Conservation (phyloP, 2,888 invertebrate genomes). For the Bombylius major region DNA sequence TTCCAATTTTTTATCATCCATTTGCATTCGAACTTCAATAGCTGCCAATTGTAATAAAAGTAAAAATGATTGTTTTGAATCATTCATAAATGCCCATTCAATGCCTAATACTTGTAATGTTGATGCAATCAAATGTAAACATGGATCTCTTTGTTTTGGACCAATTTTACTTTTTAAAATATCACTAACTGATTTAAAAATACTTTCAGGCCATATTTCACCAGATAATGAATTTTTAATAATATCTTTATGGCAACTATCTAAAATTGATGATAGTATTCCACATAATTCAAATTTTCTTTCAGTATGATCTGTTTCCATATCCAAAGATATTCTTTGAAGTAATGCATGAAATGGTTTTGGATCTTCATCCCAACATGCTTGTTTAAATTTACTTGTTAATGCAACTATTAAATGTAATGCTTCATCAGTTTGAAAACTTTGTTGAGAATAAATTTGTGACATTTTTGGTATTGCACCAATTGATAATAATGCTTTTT, state of each 20-base stretch:
- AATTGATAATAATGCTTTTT: constrained; percentile 62
- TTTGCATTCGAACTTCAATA: constrained; percentile 87
- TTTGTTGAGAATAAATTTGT: constrained; percentile 75
- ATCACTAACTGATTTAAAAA: constrained; percentile 70
- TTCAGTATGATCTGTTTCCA: constrained; percentile 78
- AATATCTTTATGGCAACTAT: constrained; percentile 56
- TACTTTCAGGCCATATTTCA: constrained; percentile 69
- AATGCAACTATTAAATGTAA: constrained; percentile 65
- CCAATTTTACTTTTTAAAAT: constrained; percentile 78
- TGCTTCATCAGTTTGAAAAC: constrained; percentile 82
- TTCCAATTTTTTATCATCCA: constrained; percentile 75
- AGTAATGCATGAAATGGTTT: constrained; percentile 70
- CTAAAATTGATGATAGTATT: constrained; percentile 60
- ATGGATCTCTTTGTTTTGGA: constrained; percentile 79
- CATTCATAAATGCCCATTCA: constrained; percentile 71
- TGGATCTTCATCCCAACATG: constrained; percentile 65
- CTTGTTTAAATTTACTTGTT: constrained; percentile 56
- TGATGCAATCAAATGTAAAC: constrained; percentile 68
- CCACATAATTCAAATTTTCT: constrained; percentile 79
- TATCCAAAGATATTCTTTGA: constrained; percentile 72
- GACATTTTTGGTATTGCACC: constrained; percentile 72
- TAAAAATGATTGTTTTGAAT: constrained; percentile 70
- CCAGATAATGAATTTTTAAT: constrained; percentile 50
- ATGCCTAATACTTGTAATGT: constrained; percentile 70
- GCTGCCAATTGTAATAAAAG: constrained; percentile 75